Percentiles rank a stretch among this genome's conserved stretches.
phyloP scores from a whole-genome alignment of 2,797 vertebrate genomes.

The Pseudotriccus pelzelni region DNA sequence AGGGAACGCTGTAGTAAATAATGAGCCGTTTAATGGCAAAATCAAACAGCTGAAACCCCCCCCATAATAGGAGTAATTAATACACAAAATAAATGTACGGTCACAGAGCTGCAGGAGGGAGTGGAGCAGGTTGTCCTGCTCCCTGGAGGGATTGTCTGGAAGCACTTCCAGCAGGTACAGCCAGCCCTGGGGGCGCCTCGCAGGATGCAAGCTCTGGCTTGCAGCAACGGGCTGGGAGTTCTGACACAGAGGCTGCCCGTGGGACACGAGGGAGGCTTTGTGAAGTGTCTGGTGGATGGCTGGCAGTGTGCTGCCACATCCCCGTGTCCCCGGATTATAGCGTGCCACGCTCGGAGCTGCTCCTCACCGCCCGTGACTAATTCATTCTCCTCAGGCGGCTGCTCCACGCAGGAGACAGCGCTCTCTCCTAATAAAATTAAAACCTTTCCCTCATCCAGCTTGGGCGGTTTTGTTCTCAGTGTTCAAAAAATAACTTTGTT shows the following conservation, averaged over 20 bases:
- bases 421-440: background rate
- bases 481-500: background rate
- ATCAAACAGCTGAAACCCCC: background rate
- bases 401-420: background rate
- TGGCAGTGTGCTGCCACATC: background rate
- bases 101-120: background rate
- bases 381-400: background rate
- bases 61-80: background rate
- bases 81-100: background rate
- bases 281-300: background rate
- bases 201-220: fast-evolving
- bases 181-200: background rate
- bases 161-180: background rate
- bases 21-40: background rate
- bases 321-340: background rate
- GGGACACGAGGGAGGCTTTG: background rate
- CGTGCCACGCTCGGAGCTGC: background rate
- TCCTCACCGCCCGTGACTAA: background rate
- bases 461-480: background rate
- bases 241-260: background rate
- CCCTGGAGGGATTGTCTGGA: background rate
- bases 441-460: background rate
- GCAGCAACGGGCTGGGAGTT: background rate
- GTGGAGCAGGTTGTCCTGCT: background rate
- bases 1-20: background rate